These are phyloP conservation scores for Pseudorectes ferrugineus DNA, from an alignment of 2,113 vertebrate species.

Conservation along the genomic window DNA sequence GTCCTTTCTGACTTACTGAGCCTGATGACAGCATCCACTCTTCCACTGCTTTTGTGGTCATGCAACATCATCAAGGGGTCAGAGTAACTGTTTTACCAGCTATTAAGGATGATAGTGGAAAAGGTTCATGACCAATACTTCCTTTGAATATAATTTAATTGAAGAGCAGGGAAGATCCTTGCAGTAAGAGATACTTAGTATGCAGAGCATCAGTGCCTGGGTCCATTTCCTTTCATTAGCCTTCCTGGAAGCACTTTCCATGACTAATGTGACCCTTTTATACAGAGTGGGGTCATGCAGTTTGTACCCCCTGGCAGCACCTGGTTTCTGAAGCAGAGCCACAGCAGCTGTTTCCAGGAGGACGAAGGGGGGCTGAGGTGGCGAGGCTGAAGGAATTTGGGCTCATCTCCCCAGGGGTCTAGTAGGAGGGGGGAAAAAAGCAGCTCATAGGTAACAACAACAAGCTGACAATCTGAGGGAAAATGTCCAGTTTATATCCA, in stretches of 20 bases:
- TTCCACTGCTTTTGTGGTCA: not conserved
- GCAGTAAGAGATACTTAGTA: not conserved
- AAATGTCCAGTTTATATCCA: not conserved
- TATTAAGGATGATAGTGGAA: not conserved
- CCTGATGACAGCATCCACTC: not conserved
- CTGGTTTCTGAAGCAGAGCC: not conserved
- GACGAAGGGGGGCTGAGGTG: not conserved
- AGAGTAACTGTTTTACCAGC: not conserved
- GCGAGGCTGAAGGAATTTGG: not conserved
- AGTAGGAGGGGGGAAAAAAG: fast-evolving
- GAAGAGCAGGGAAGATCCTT: not conserved
- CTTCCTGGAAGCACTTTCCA: not conserved
- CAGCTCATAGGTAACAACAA: not conserved
- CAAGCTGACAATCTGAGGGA: not conserved
- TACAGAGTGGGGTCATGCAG: not conserved
- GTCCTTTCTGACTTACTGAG: not conserved
- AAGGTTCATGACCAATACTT: not conserved
- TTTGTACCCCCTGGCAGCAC: not conserved
- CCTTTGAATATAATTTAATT: not conserved
- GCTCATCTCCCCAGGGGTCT: not conserved
- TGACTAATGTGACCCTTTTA: not conserved
- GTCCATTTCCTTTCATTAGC: slow-evolving; percentile 27
- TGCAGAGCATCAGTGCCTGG: not conserved
- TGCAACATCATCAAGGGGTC: not conserved
- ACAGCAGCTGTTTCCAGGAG: not conserved